Evolutionary conservation across 2,888 invertebrate species (phyloP), one percentile per base, ranked within the genome.

Genomic region (Synergus gifuensis): DNA sequence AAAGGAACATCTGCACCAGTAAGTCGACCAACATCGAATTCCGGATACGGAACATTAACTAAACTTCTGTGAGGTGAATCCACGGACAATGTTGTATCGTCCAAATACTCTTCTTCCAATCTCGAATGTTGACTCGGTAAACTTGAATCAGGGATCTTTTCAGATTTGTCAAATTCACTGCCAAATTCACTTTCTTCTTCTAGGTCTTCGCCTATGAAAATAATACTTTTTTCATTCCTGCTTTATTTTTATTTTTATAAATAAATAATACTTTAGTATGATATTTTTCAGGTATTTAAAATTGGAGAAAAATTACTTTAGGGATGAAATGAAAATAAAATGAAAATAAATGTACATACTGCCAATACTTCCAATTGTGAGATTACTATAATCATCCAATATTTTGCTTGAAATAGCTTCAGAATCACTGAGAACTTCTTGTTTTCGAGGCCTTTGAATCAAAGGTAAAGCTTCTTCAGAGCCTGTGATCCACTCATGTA

Each of bases 21-120:
- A 40, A 95, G 93, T 36, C 93, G 92, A 0, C 97, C 97, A 78
- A 96, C 94, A 85, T 95, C 94, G 54, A 95, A 92, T 91, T 95
- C 93, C 88, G 94, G 92, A 11, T 82, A 78, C n/a, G 36, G 80
- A 58, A 44, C 84, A 85, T 54, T 86, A 82, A n/a, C 83, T 76
- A 86, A 82, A 67, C 77, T 83, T 82, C 79, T 83, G 60, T 76
- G 85, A 16, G 81, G 88, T 3, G 90, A 87, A 18, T 87, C 83
- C 7, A 86, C 81, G 4, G 88, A 86, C 12, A 84, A 79, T n/a
- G 86, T 83, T 3, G 85, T 80, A 12, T 88, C 88, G 14, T 90
- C 89, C 0, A 84, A 81, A 76, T 78, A 86, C 22, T 89, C 85
- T 5, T 87, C 88, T 79, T 88, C 88, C 18, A 66, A 42, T 22